phyloP scores from a whole-genome alignment of 2,888 invertebrate genomes.

The Anaspis maculata region DNA sequence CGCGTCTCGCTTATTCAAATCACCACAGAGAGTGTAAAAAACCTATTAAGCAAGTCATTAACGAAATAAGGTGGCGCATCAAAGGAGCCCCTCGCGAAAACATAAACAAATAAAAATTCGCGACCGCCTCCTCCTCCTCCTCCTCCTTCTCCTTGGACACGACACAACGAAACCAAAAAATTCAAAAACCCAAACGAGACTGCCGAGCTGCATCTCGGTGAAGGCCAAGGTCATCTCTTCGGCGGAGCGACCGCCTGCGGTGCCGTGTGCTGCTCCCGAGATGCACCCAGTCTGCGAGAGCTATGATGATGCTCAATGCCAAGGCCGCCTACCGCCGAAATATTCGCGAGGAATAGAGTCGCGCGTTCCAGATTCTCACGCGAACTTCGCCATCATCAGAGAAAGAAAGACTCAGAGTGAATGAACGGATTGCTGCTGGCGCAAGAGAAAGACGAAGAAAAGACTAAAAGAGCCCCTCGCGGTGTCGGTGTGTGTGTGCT shows the following conservation, averaged over 20 bases:
- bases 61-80: constrained; percentile 5
- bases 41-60: constrained; percentile 6
- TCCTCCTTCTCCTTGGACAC: no score
- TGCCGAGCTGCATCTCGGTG: constrained; percentile 31
- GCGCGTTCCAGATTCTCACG: constrained; percentile 15
- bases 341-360: no score
- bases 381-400: constrained; percentile 1
- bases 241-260: no score
- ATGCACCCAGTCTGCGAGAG: no score
- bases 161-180: background rate
- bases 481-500: no score
- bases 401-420: background rate
- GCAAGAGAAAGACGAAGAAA: background rate
- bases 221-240: constrained; percentile 37
- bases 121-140: no score
- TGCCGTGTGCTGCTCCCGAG: no score
- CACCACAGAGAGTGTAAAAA: constrained; percentile 3
- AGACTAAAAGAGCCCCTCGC: background rate
- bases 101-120: constrained; percentile 3
- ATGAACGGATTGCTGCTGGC: background rate
- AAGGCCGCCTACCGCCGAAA: constrained; percentile 28
- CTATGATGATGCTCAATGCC: constrained; percentile 29
- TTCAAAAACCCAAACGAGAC: background rate
- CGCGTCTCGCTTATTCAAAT: constrained; percentile 4
- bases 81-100: constrained; percentile 6